These are phyloP conservation scores for Catalaphyllia jardinei DNA, from an alignment of 64 coral and sea anemone genomes.

Conservation along the genomic window DNA sequence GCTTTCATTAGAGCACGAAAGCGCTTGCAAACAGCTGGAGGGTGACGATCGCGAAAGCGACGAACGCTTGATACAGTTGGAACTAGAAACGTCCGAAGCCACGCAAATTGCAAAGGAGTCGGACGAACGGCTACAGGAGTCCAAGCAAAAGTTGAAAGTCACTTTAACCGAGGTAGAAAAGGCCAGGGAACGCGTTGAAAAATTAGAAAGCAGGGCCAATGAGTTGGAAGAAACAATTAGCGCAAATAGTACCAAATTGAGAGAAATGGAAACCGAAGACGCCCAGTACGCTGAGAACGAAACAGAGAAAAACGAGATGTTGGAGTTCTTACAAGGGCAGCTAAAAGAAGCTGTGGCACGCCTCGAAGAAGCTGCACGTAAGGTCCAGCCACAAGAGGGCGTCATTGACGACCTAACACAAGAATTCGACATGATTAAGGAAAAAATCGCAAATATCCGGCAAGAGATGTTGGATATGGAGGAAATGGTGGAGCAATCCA, in stretches of 20 bases:
- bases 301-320: constrained; percentile 35
- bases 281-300: constrained; percentile 26
- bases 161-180: constrained; percentile 42
- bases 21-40: constrained; percentile 48
- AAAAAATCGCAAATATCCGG: constrained; percentile 30
- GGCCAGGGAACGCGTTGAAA: constrained; percentile 12
- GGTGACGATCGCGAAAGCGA: constrained; percentile 59
- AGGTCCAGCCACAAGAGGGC: constrained; percentile 70
- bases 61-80: constrained; percentile 21
- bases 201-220: neutral
- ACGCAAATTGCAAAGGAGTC: constrained; percentile 26
- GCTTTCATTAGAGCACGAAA: neutral
- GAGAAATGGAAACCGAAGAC: constrained; percentile 29
- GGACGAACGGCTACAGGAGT: constrained; percentile 24
- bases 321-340: constrained; percentile 49
- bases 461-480: constrained; percentile 79
- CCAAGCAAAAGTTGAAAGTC: constrained; percentile 59
- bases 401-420: constrained; percentile 65
- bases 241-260: neutral
- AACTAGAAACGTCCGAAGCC: constrained; percentile 5
- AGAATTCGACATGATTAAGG: constrained; percentile 34
- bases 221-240: constrained; percentile 21
- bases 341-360: constrained; percentile 43
- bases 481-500: constrained; percentile 74
- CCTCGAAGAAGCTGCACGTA: constrained; percentile 83